Conservation (phyloP, 2,888 invertebrate genomes). For the Rutpela maculata region DNA sequence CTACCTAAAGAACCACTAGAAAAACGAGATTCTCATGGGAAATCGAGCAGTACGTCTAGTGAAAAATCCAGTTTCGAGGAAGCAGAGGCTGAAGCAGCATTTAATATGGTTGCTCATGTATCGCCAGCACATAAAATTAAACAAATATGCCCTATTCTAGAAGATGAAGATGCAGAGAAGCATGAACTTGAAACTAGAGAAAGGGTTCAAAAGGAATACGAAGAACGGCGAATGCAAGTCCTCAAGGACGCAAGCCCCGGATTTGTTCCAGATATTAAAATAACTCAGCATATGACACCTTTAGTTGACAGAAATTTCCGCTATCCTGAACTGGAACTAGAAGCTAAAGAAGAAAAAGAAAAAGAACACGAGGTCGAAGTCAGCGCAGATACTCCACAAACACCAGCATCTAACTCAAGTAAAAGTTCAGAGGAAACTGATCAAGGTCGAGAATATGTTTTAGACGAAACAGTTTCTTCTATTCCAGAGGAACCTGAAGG, state of each 20-base stretch:
- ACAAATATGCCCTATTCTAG: slow-evolving; percentile 74
- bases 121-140: slow-evolving; percentile 74
- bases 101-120: slow-evolving; percentile 74
- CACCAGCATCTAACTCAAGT: slow-evolving; percentile 80
- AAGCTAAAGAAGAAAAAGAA: slow-evolving; percentile 69
- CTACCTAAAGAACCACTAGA: slow-evolving; percentile 64
- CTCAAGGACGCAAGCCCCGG: slow-evolving; percentile 79
- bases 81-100: slow-evolving; percentile 75
- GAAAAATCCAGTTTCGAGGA: slow-evolving; percentile 74
- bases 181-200: slow-evolving; percentile 75
- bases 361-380: slow-evolving; percentile 64
- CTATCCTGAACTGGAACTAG: slow-evolving; percentile 74
- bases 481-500: slow-evolving; percentile 77
- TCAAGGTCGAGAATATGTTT: slow-evolving; percentile 79
- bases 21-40: slow-evolving; percentile 70
- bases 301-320: slow-evolving; percentile 72
- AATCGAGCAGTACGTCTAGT: slow-evolving; percentile 70
- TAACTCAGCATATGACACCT: slow-evolving; percentile 78
- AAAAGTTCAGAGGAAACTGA: slow-evolving; percentile 81
- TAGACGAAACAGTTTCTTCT: slow-evolving; percentile 77
- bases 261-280: slow-evolving; percentile 79
- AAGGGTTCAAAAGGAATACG: slow-evolving; percentile 68
- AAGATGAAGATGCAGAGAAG: slow-evolving; percentile 76
- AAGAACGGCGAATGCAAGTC: slow-evolving; percentile 73
- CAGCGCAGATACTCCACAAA: slow-evolving; percentile 76